Evolutionary conservation across 1,140 invertebrate species (phyloP).

Genomic region (Stegodyphus mimosarum): DNA sequence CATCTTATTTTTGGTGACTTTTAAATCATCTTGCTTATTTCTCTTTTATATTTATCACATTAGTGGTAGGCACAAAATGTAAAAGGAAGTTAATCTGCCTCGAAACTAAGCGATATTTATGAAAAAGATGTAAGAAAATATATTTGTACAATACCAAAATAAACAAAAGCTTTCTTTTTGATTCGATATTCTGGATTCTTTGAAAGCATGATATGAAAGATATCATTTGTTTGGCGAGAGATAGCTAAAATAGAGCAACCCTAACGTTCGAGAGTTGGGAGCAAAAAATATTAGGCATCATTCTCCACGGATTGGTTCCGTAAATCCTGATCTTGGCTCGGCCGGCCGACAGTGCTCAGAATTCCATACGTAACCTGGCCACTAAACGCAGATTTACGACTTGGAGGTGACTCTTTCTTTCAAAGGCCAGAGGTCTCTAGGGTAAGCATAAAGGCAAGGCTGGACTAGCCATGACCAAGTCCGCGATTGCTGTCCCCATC

Average conservation of each 20-base stretch:
- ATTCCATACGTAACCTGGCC: slow-evolving; percentile 61
- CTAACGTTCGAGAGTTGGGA: slow-evolving; percentile 18
- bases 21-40: too few relatives aligned
- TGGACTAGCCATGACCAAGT: slow-evolving; percentile 29
- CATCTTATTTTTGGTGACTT: too few relatives aligned
- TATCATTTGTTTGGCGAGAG: not conserved
- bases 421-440: slow-evolving; percentile 54
- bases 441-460: slow-evolving; percentile 43
- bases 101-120: not conserved
- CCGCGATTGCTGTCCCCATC: slow-evolving; percentile 52
- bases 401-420: slow-evolving; percentile 53
- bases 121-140: not conserved
- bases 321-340: slow-evolving; percentile 58
- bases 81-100: not conserved
- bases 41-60: too few relatives aligned
- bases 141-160: not conserved
- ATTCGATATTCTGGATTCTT: too few relatives aligned
- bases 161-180: too few relatives aligned
- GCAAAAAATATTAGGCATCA: slow-evolving; percentile 60
- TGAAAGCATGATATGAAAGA: not conserved
- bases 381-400: slow-evolving; percentile 61
- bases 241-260: not conserved
- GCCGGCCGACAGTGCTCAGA: slow-evolving; percentile 59
- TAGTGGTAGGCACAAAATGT: too few relatives aligned
- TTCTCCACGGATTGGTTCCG: slow-evolving; percentile 61